phyloP scores from a whole-genome alignment of 2,113 vertebrate species.

The Ivindomyrus marchei region DNA sequence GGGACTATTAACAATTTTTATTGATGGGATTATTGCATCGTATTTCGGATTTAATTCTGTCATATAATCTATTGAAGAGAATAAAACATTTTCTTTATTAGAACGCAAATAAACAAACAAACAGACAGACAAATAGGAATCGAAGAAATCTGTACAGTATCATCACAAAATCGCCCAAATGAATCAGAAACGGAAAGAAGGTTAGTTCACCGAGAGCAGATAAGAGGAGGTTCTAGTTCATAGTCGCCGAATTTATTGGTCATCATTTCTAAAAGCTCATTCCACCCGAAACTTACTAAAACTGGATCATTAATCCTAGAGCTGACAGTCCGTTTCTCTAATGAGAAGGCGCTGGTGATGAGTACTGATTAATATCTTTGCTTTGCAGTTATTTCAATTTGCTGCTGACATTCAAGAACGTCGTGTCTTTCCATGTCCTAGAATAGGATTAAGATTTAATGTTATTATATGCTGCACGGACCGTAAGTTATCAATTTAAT shows the following conservation, averaged over 20 bases:
- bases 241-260: conserved; percentile 28
- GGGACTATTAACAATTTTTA: background rate
- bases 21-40: background rate
- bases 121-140: background rate
- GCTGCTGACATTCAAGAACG: conserved; percentile 33
- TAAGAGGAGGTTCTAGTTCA: conserved; percentile 29
- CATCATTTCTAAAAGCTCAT: conserved; percentile 55
- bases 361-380: conserved; percentile 40
- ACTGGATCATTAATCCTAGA: conserved; percentile 38
- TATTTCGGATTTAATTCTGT: background rate
- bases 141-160: background rate
- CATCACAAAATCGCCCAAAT: conserved; percentile 23
- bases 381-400: conserved; percentile 38
- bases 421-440: background rate
- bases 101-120: background rate
- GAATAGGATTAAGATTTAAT: background rate
- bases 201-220: background rate
- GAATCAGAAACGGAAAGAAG: conserved; percentile 3
- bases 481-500: conserved; percentile 36
- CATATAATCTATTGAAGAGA: background rate
- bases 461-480: background rate
- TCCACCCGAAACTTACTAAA: conserved; percentile 38
- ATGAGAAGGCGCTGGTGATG: conserved; percentile 43
- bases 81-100: background rate
- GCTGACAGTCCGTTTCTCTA: conserved; percentile 50